Evolutionary conservation across 2,888 invertebrate genomes (phyloP), one percentile per base, ranked within the genome.

Genomic region (Catocala fraxini): DNA sequence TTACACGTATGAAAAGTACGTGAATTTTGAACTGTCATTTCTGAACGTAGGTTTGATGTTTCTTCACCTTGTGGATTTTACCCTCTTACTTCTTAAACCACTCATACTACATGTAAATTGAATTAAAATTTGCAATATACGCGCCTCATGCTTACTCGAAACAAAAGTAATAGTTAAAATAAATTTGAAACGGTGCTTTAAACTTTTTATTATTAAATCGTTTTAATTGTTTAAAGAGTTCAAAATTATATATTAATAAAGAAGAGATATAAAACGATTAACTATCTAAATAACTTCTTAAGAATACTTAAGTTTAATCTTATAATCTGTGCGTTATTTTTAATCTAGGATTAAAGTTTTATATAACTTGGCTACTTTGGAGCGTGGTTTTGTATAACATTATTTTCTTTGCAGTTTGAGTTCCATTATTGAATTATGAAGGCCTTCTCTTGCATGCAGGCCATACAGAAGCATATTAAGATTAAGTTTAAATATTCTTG

Each of bases 221-320:
- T 73, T 69, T 51, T 58, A 70, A 73, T 70, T 65, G 51, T 51
- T 43, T 61, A 9, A 42, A 12, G 54, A 35, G 35, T 47, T 45
- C 33, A 63, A 10, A 63, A 69, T 52, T 55, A 45, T 56, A 70
- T 47, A 59, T 62, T 46, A 15, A 45, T 42, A 45, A 65, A 42
- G 49, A 34, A 53, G 59, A 69, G 6, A 58, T 54, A 58, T 60
- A 56, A 68, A 64, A 35, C 52, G 42, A 54, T 65, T 70, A 61
- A 70, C 70, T 71, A 56, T 34, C 47, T 46, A 56, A 70, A 57
- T 60, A 70, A 43, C 39, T 73, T 46, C 39, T n/a, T 45, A 70
- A 65, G 56, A 39, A 51, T 60, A 54, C 60, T 69, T 73, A 51
- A 61, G 6, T 54, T 54, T 52, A 59, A 70, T 73, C 46, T 56